Evolutionary conservation across 2,113 vertebrate species (phyloP).

Genomic region (Nothoprocta pentlandii): DNA sequence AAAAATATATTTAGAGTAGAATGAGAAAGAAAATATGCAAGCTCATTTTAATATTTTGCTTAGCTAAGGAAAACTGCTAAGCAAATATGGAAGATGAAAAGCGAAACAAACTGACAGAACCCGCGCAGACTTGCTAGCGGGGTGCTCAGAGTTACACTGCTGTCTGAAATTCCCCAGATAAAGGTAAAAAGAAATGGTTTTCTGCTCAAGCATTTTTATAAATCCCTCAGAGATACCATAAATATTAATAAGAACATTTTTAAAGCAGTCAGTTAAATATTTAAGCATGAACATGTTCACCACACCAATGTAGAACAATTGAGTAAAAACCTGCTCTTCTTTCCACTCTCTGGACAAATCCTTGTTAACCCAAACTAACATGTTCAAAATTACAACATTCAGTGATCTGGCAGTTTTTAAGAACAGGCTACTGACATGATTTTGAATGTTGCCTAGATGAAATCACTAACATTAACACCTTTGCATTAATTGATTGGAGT

Average conservation of each 20-base stretch:
- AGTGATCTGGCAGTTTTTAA: constrained; percentile 68
- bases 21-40: constrained; percentile 5
- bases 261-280: constrained; percentile 51
- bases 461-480: constrained; percentile 76
- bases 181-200: constrained; percentile 42
- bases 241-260: constrained; percentile 70
- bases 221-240: constrained; percentile 58
- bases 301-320: background rate
- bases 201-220: constrained; percentile 27
- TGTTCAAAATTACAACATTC: constrained; percentile 57
- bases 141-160: constrained; percentile 51
- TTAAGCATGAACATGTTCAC: constrained; percentile 13
- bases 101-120: background rate
- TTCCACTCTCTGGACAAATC: background rate
- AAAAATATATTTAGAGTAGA: background rate
- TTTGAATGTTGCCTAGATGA: constrained; percentile 73
- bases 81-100: background rate
- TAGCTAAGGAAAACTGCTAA: constrained; percentile 21
- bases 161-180: constrained; percentile 52
- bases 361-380: constrained; percentile 52
- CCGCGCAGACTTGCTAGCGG: constrained; percentile 50
- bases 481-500: constrained; percentile 72
- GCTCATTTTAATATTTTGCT: constrained; percentile 9
- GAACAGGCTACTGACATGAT: constrained; percentile 69
- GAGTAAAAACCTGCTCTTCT: constrained; percentile 42